Conservation (phyloP, 1,140 invertebrate species). For the Leptestheria dahalacensis region DNA sequence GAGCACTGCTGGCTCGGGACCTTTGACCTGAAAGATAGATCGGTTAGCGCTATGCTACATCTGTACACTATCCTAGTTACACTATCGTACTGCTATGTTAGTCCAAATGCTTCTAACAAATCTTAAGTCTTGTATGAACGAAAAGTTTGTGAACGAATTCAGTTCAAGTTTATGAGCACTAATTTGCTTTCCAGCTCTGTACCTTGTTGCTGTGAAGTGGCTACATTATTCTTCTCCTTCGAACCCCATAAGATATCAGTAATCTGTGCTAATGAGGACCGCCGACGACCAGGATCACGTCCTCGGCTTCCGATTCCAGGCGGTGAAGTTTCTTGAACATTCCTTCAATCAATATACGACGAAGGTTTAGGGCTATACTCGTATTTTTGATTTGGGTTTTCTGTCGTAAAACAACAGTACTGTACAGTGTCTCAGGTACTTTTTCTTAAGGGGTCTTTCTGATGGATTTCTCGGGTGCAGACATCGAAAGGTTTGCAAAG, state of each 20-base stretch:
- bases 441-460: too few relatives aligned
- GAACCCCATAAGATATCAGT: conserved; percentile 76
- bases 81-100: too few relatives aligned
- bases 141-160: too few relatives aligned
- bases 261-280: conserved; percentile 68
- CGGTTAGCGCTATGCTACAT: too few relatives aligned
- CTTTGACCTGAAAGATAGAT: not conserved
- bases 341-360: conserved; percentile 20
- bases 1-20: conserved; percentile 19
- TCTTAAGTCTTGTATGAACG: not conserved
- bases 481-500: too few relatives aligned
- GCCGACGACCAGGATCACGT: conserved; percentile 38
- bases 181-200: too few relatives aligned
- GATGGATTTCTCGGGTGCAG: too few relatives aligned
- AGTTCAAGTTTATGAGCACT: too few relatives aligned
- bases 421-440: too few relatives aligned
- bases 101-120: too few relatives aligned
- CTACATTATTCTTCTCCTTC: conserved; percentile 24
- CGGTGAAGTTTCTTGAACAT: conserved; percentile 37
- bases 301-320: conserved; percentile 37
- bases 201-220: not conserved
- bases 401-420: too few relatives aligned
- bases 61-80: not conserved
- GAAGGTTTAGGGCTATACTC: not conserved
- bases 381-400: not conserved